Conservation (phyloP, 2,113 vertebrate species). For the Panthera uncia region DNA sequence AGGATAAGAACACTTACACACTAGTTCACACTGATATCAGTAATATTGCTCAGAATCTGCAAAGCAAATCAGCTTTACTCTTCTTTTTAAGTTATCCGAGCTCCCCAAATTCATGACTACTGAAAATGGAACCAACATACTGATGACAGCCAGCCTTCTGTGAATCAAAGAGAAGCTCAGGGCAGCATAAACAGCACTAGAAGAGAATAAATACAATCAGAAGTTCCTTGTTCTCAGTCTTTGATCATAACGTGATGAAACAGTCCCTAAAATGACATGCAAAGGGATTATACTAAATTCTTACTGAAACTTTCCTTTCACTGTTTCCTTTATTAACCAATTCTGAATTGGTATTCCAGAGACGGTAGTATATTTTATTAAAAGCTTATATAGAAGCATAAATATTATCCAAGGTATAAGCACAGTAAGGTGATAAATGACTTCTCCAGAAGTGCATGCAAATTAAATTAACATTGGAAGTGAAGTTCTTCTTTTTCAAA, state of each 20-base stretch:
- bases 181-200: neutral
- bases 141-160: neutral
- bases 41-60: neutral
- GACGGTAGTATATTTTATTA: constrained; percentile 48
- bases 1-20: neutral
- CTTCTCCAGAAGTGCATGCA: constrained; percentile 54
- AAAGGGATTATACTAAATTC: neutral
- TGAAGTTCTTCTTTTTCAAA: constrained; percentile 67
- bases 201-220: neutral
- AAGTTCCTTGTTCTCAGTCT: constrained; percentile 30
- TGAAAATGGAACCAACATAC: neutral
- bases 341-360: constrained; percentile 17
- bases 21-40: neutral
- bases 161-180: constrained; percentile 39
- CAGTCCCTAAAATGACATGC: neutral
- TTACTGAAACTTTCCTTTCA: neutral
- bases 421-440: constrained; percentile 63
- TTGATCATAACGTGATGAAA: neutral
- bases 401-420: constrained; percentile 62
- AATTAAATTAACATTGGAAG: constrained; percentile 79
- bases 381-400: constrained; percentile 55
- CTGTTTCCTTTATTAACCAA: neutral
- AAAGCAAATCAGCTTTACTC: neutral
- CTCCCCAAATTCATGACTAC: neutral
- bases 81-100: constrained; percentile 14